Evolutionary conservation across 2,888 invertebrate species (phyloP), one percentile per base, ranked within the genome.

Genomic region (Theretra japonica): DNA sequence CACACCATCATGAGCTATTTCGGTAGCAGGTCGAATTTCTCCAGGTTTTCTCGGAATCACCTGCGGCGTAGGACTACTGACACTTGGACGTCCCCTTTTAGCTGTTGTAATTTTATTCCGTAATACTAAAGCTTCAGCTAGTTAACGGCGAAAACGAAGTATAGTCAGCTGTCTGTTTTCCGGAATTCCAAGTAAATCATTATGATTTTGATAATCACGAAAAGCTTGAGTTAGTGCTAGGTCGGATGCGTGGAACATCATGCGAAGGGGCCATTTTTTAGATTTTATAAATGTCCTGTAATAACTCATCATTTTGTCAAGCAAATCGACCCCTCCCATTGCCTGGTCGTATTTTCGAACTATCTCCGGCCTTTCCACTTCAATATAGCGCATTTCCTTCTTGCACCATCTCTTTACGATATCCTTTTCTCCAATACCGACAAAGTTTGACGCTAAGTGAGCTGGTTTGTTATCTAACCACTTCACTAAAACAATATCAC

Each of bases 291-390:
- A 82, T 5, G 82, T 82, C 7, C 84, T 76, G 53, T 86, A 86
- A 57, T 82, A 82, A 48, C 83, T 4, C 82, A 59, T 48, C 15
- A 50, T 17, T 19, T 50, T 19, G 19, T 50, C 50, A 19, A 50
- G 50, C 19, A 50, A 19, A 72, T 86, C 82, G 15, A 84, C 83
- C n/a, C 82, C 83, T 28, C 83, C 84, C 82, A 84, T 86, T 33
- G 80, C 79, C 50, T 82, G 77, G 75, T 86, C 85, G 85, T 81
- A 8, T 19, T 50, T 50, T 50, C 19, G 17, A 19, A 50, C 50
- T 50, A 50, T 50, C 19, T 50, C 50, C 19, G 50, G 50, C 50
- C 50, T 50, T 19, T 50, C 50, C 17, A 50, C 50, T 50, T 50
- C 50, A 19, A 50, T 50, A 73, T 70, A 76, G 48, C 25, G 25